phyloP scores from a whole-genome alignment of 23 tunicate species.

The Halocynthia roretzi region DNA sequence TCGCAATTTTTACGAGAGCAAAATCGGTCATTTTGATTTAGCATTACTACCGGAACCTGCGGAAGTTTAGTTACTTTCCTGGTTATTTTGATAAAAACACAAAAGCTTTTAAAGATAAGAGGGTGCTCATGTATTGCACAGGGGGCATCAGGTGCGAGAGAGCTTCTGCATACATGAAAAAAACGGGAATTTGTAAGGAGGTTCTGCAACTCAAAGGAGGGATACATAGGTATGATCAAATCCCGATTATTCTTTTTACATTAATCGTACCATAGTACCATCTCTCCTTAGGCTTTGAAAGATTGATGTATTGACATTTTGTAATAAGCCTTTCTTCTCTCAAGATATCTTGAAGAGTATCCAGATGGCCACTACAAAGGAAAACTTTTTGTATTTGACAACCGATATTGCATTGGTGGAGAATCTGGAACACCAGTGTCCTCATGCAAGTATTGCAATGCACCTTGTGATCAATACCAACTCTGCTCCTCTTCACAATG shows the following conservation, averaged over 20 bases:
- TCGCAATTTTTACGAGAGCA: conserved; percentile 79
- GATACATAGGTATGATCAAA: conserved; percentile 45
- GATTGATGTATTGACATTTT: not conserved
- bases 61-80: conserved; percentile 83
- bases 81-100: conserved; percentile 59
- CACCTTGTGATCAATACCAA: conserved; percentile 33
- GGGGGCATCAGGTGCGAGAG: conserved; percentile 89
- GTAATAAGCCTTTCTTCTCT: not conserved
- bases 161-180: conserved; percentile 66
- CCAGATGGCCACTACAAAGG: conserved; percentile 70
- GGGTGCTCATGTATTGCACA: conserved; percentile 70
- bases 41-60: conserved; percentile 57
- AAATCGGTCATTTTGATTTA: conserved; percentile 67
- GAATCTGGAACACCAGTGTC: conserved; percentile 24
- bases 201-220: conserved; percentile 81
- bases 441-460: conserved; percentile 36
- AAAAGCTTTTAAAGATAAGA: conserved; percentile 35
- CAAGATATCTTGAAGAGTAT: conserved; percentile 72
- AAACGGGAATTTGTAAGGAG: conserved; percentile 43
- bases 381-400: conserved; percentile 79
- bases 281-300: not conserved
- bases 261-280: too few relatives aligned
- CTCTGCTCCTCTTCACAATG: conserved; percentile 42
- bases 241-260: too few relatives aligned
- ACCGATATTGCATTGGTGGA: conserved; percentile 47